phyloP scores from a whole-genome alignment of 2,113 vertebrate genomes.

The Aldabrachelys gigantea region DNA sequence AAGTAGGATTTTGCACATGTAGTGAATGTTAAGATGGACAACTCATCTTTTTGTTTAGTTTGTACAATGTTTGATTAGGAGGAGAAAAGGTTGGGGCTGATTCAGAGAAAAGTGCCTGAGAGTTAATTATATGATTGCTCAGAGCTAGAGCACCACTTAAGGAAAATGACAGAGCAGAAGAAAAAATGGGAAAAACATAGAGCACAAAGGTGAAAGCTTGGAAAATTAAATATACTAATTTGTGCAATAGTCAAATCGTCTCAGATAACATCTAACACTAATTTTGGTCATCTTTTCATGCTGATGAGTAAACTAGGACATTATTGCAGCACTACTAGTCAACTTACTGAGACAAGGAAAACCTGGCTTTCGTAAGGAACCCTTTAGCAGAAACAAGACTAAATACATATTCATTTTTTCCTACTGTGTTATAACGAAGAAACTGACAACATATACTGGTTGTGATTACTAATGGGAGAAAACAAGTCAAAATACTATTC shows the following conservation, averaged over 20 bases:
- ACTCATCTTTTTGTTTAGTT: slow-evolving; percentile 32
- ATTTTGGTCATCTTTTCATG: neutral
- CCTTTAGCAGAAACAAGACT: neutral
- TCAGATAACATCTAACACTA: neutral
- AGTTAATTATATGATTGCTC: slow-evolving; percentile 36
- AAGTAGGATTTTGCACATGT: neutral
- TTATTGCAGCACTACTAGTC: neutral
- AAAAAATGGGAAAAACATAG: neutral
- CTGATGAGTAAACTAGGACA: neutral
- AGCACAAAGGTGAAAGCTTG: neutral
- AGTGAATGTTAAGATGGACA: slow-evolving; percentile 1
- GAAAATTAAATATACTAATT: slow-evolving; percentile 8
- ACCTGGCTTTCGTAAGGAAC: neutral
- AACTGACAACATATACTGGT: neutral
- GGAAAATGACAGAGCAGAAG: slow-evolving; percentile 1
- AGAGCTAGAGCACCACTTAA: slow-evolving; percentile 22
- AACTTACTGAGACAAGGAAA: neutral
- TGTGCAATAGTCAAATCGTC: neutral
- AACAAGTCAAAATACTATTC: slow-evolving; percentile 20
- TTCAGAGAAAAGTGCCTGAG: neutral
- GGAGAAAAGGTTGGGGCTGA: slow-evolving; percentile 10
- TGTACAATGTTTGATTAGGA: slow-evolving; percentile 46
- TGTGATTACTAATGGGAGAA: slow-evolving; percentile 25
- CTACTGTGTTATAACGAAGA: neutral
- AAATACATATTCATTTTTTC: neutral